Evolutionary conservation across 2,797 vertebrate species (phyloP).

Genomic region (Hyperoplus lanceolatus): DNA sequence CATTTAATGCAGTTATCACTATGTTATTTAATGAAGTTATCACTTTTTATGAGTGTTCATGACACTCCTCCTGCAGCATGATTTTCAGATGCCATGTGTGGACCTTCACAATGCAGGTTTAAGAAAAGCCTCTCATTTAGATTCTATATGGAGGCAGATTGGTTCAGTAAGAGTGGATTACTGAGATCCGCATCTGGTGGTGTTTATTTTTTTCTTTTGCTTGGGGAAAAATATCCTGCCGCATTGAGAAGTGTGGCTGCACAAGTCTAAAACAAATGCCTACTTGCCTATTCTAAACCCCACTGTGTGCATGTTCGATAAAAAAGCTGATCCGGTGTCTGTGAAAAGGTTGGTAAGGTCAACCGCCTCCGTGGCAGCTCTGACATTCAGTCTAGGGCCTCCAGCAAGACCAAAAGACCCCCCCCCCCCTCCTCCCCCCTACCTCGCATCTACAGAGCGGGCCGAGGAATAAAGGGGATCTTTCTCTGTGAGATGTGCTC

Average conservation of each 20-base stretch:
- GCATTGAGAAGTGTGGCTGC: constrained; percentile 8
- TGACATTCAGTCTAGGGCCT: constrained; percentile 76
- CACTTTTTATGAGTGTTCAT: neutral
- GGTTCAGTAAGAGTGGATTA: constrained; percentile 3
- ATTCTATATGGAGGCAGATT: neutral
- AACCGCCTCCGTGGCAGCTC: constrained; percentile 68
- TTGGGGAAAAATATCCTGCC: constrained; percentile 21
- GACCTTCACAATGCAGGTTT: neutral
- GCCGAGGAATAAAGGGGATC: constrained; percentile 57
- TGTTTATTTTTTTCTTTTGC: neutral
- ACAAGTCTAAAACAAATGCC: constrained; percentile 46
- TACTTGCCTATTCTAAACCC: constrained; percentile 39
- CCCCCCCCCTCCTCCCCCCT: constrained; percentile 19
- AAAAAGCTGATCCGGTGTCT: constrained; percentile 58
- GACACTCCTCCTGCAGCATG: neutral
- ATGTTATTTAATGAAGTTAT: constrained; percentile 1
- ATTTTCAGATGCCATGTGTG: neutral
- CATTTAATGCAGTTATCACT: neutral
- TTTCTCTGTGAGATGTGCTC: constrained; percentile 64
- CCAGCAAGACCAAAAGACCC: constrained; percentile 58
- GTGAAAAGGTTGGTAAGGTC: constrained; percentile 69
- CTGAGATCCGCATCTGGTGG: neutral
- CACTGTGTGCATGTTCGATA: constrained; percentile 52
- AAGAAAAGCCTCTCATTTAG: constrained; percentile 3
- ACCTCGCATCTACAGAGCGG: constrained; percentile 53